phyloP scores from a whole-genome alignment of 2,113 vertebrate genomes.

The Ophiodon elongatus region DNA sequence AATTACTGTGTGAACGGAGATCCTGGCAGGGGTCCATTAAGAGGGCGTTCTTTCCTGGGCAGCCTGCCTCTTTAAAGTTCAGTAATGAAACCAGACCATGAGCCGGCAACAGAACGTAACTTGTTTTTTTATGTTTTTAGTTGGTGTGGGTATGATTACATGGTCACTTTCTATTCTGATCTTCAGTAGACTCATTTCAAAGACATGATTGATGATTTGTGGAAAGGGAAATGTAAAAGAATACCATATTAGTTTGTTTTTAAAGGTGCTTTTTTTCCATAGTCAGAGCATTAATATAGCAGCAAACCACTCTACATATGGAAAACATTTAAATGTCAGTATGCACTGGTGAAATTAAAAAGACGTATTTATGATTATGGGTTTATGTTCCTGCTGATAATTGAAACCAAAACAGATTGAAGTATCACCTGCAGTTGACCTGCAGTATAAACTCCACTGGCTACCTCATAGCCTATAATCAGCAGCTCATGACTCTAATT shows the following conservation, averaged over 20 bases:
- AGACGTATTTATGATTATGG: neutral
- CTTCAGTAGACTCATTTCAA: neutral
- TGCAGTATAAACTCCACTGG: neutral
- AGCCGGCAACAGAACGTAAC: neutral
- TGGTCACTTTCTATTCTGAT: neutral
- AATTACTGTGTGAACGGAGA: slow-evolving; percentile 43
- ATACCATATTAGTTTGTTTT: neutral
- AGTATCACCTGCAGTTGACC: slow-evolving; percentile 11
- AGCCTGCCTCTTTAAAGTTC: slow-evolving; percentile 35
- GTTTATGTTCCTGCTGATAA: neutral
- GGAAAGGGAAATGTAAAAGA: neutral
- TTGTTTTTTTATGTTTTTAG: neutral
- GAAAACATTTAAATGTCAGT: neutral
- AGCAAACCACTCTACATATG: neutral
- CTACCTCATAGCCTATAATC: neutral
- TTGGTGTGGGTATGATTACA: neutral
- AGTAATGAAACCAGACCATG: slow-evolving; percentile 13
- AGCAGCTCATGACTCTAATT: neutral
- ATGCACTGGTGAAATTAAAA: neutral
- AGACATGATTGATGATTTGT: neutral
- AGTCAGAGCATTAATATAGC: neutral
- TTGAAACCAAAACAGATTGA: neutral
- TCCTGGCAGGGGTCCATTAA: slow-evolving; percentile 26
- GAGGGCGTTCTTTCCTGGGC: slow-evolving; percentile 30
- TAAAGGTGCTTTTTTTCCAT: neutral